Evolutionary conservation across 2,888 invertebrate species (phyloP).

Genomic region (Nemoura dubitans): DNA sequence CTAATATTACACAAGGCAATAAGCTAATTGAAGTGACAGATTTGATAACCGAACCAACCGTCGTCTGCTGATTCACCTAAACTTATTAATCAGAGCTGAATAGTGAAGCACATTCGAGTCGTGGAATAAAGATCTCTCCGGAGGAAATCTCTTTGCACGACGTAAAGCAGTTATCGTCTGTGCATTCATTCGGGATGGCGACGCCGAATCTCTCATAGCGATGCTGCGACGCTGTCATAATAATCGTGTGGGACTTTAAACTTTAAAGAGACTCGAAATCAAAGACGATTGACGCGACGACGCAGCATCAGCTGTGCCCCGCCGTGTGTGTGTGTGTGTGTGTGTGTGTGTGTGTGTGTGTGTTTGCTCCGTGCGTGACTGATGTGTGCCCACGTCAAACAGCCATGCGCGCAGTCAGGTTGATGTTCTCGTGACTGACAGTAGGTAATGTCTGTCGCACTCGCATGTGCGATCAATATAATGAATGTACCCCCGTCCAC

Average conservation of each 20-base stretch:
- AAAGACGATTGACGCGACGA: not conserved
- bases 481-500: slow-evolving; percentile 20
- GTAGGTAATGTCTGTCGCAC: not conserved
- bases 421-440: slow-evolving; percentile 5
- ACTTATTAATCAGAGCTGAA: slow-evolving; percentile 7
- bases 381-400: too few relatives aligned
- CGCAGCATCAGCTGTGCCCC: not conserved
- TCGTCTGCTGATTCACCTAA: not conserved
- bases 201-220: not conserved
- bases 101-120: not conserved
- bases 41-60: slow-evolving; percentile 7
- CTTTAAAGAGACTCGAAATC: not conserved
- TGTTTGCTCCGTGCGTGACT: too few relatives aligned
- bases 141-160: not conserved
- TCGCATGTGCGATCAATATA: slow-evolving; percentile 8
- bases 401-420: not conserved
- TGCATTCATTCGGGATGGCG: not conserved
- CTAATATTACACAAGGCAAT: slow-evolving; percentile 4
- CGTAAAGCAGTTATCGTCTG: not conserved
- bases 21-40: slow-evolving; percentile 12
- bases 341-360: too few relatives aligned
- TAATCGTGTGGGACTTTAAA: not conserved
- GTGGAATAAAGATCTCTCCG: not conserved
- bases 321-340: too few relatives aligned
- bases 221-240: not conserved